Evolutionary conservation across 1,140 invertebrate genomes (phyloP).

Genomic region (Hirudo medicinalis): DNA sequence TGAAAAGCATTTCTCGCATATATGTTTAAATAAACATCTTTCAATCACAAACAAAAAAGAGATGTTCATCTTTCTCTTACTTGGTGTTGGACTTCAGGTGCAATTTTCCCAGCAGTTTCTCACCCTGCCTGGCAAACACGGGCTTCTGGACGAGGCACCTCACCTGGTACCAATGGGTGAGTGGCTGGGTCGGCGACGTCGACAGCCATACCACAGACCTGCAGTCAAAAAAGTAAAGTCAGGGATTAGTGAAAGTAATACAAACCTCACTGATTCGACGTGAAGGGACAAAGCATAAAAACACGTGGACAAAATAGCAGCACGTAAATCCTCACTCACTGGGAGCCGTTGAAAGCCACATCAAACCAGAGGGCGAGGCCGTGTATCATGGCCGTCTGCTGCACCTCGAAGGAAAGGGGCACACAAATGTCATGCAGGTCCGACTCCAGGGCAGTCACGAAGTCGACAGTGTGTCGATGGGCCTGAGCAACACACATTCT

Average conservation of each 20-base stretch:
- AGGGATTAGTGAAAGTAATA: too few relatives aligned
- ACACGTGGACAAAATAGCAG: not conserved
- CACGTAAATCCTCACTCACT: constrained; percentile 28
- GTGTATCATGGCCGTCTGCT: constrained; percentile 85
- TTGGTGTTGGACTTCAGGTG: constrained; percentile 81
- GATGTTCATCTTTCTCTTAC: constrained; percentile 34
- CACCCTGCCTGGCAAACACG: constrained; percentile 83
- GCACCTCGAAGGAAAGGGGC: constrained; percentile 78
- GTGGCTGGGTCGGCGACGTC: constrained; percentile 89
- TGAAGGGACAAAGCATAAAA: too few relatives aligned
- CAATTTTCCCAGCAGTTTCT: constrained; percentile 72
- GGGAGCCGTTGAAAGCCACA: constrained; percentile 83
- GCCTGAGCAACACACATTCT: constrained; percentile 92
- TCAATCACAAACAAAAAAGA: not conserved
- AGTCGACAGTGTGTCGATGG: constrained; percentile 81
- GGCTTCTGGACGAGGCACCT: constrained; percentile 84
- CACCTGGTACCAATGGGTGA: constrained; percentile 99
- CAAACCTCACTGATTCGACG: too few relatives aligned
- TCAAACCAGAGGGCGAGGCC: constrained; percentile 99
- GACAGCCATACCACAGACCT: constrained; percentile 84
- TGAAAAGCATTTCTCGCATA: not conserved
- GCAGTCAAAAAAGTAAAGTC: not conserved
- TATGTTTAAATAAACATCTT: not conserved
- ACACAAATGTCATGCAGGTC: constrained; percentile 91
- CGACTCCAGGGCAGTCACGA: constrained; percentile 76